Conservation (phyloP, 1,140 invertebrate genomes). For the Apocrypta bakeri region DNA sequence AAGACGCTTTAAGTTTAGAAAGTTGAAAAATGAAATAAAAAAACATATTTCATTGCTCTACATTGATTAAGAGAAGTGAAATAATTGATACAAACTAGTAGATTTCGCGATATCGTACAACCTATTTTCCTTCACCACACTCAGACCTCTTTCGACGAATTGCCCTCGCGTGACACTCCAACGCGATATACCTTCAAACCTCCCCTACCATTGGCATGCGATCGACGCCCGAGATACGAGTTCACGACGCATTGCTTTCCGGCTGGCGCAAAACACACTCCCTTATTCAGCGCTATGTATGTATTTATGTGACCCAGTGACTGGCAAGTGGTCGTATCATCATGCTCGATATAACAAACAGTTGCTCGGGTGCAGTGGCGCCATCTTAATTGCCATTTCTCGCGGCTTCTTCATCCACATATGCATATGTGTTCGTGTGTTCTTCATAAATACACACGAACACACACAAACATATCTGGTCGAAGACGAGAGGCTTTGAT, state of each 20-base stretch:
- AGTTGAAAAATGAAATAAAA: too few relatives aligned
- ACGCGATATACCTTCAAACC: not conserved
- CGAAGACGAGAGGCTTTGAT: slow-evolving; percentile 15
- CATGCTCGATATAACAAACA: not conserved
- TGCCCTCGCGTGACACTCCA: not conserved
- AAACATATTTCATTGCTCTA: not conserved
- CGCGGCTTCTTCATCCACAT: not conserved
- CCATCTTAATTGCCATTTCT: slow-evolving; percentile 23
- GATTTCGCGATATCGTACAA: not conserved
- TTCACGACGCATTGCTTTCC: slow-evolving; percentile 25
- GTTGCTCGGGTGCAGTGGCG: not conserved
- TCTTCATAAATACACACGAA: not conserved
- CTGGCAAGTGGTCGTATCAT: slow-evolving; percentile 11
- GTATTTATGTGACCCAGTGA: slow-evolving; percentile 16
- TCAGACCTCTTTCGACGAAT: not conserved
- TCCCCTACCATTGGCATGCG: slow-evolving; percentile 23
- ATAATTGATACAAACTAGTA: not conserved
- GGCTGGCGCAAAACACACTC: not conserved
- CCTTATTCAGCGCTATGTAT: not conserved
- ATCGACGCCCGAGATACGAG: slow-evolving; percentile 6
- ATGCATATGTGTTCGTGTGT: not conserved
- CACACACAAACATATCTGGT: not conserved
- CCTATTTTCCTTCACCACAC: not conserved
- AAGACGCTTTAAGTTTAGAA: too few relatives aligned
- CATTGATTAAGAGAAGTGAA: not conserved